Evolutionary conservation across 64 coral and sea anemone species (phyloP), one percentile per base, ranked within the genome.

Genomic region (Stichodactyla helianthus): DNA sequence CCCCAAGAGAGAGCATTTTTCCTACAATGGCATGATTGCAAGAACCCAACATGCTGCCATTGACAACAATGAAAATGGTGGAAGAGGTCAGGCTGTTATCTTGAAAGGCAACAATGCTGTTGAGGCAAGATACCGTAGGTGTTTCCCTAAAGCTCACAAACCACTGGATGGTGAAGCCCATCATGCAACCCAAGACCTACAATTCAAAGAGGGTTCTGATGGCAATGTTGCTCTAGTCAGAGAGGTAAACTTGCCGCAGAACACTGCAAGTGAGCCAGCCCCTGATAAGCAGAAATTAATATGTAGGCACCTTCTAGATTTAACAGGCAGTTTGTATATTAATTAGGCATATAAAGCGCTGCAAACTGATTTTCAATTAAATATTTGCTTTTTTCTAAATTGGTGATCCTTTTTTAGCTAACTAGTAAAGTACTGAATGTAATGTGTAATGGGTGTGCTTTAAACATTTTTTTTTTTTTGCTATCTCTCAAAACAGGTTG

Each of bases 161-260:
- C 85, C 85, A 19, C 20, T 87, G 85, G 85, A 35, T 87, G 6
- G 70, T 54, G 20, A 87, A 71, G 85, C 85, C 85, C 17, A 26
- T 86, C 15, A 53, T 58, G 31, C 23, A 86, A 76, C 25, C 60
- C 79, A 82, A 50, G 1, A 52, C 79, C 16, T 52, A 82, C 13
- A 71, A 16, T 71, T 10, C 67, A 10, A 57, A 71, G 67, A 71
- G 10, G 67, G 67, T 26, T 31, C 28, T 31, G 28, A 71, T 16
- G 0, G 67, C 67, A n/a, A n/a, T 71, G 10, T 7, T 71, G 18
- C 18, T 7, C 17, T 71, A 7, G 67, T 71, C 11, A 26, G 6
- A 10, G 67, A 71, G 17, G 67, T 31, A 1, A 31, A 31, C 28
- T 31, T 31, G 1, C 28, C 28, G 28, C 28, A 31, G 28, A 31